These are phyloP conservation scores for Ruditapes philippinarum DNA, from an alignment of 1,140 invertebrate species.

Conservation along the genomic window DNA sequence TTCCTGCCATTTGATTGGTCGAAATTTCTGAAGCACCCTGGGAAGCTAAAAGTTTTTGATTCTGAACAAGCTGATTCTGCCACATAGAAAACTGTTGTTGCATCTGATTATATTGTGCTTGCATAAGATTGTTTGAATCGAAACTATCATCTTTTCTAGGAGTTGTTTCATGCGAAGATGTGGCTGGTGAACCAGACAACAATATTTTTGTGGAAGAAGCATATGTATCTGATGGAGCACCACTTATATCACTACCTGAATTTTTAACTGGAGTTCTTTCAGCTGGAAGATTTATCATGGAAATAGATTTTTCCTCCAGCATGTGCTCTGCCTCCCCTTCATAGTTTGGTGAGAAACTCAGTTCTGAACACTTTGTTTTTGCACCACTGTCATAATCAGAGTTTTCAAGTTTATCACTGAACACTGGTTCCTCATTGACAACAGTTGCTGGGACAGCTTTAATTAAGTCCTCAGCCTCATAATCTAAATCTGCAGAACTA, in stretches of 20 bases:
- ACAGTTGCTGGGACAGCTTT: slow-evolving; percentile 43
- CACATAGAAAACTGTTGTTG: slow-evolving; percentile 78
- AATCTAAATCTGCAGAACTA: slow-evolving; percentile 49
- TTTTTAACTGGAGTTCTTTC: slow-evolving; percentile 56
- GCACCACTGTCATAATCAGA: slow-evolving; percentile 31
- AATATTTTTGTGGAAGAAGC: slow-evolving; percentile 48
- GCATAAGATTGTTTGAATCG: slow-evolving; percentile 59
- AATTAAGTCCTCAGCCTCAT: slow-evolving; percentile 33
- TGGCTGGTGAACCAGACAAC: slow-evolving; percentile 19
- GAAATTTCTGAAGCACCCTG: slow-evolving; percentile 30
- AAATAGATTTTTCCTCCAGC: slow-evolving; percentile 78
- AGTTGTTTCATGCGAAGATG: not conserved
- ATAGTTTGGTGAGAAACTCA: slow-evolving; percentile 72
- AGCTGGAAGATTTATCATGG: slow-evolving; percentile 74
- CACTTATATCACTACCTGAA: slow-evolving; percentile 12
- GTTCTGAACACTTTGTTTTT: slow-evolving; percentile 71
- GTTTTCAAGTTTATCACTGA: slow-evolving; percentile 1
- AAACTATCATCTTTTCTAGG: slow-evolving; percentile 55
- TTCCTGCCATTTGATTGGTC: slow-evolving; percentile 31
- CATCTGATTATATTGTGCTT: slow-evolving; percentile 74
- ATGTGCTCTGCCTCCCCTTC: slow-evolving; percentile 76
- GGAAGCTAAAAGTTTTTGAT: slow-evolving; percentile 75
- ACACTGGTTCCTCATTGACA: slow-evolving; percentile 45
- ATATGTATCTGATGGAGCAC: not conserved
- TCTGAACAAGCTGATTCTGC: slow-evolving; percentile 79